Evolutionary conservation across 2,113 vertebrate genomes (phyloP).

Genomic region (Phaethon lepturus): DNA sequence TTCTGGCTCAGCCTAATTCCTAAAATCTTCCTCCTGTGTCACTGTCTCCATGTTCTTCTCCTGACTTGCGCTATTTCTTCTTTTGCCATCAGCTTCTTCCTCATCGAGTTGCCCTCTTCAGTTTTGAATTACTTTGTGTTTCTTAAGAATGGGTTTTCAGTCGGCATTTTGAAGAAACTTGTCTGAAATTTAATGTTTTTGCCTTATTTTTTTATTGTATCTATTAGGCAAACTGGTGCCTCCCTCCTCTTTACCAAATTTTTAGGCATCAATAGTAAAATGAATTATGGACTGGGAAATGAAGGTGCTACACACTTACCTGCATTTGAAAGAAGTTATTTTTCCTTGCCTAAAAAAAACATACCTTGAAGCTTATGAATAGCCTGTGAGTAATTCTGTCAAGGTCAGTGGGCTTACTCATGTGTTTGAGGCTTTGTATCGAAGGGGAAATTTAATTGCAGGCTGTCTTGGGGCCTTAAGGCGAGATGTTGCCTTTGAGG

Average conservation of each 20-base stretch:
- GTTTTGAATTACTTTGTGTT: not conserved
- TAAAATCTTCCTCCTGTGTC: not conserved
- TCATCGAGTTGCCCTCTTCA: not conserved
- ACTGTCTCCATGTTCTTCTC: not conserved
- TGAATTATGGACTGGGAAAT: not conserved
- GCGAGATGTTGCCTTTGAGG: not conserved
- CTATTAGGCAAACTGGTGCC: not conserved
- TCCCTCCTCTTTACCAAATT: not conserved
- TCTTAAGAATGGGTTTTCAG: not conserved
- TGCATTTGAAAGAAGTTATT: not conserved
- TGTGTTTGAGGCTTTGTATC: not conserved
- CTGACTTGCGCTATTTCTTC: no score
- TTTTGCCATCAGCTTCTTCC: not conserved
- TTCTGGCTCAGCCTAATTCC: not conserved
- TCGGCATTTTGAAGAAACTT: not conserved
- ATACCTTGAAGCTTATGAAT: not conserved
- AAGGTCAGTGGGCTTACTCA: not conserved
- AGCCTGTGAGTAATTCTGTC: not conserved
- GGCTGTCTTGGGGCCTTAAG: not conserved
- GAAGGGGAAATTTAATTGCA: not conserved
- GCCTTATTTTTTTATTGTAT: not conserved
- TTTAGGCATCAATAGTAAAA: not conserved
- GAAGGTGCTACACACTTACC: not conserved
- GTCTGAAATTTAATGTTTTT: not conserved
- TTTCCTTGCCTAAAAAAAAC: not conserved